Conservation (phyloP, 2,113 vertebrate species). For the Leptodactylus fuscus region DNA sequence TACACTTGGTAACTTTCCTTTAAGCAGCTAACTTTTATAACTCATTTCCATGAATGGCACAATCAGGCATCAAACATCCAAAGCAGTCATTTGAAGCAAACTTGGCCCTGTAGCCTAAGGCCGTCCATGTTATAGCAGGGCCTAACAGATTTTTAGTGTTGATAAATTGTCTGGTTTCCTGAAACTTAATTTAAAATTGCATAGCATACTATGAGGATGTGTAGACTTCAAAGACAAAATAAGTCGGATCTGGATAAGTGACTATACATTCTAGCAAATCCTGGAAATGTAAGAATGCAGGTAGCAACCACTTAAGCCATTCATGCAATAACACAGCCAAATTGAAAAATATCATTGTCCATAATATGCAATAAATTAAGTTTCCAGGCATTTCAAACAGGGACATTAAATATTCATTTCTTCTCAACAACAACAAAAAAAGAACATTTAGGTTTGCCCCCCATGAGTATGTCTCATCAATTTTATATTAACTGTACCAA, state of each 20-base stretch:
- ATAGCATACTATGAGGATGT: conserved; percentile 12
- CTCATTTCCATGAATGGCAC: conserved; percentile 29
- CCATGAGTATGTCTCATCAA: too few relatives aligned
- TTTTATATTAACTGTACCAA: too few relatives aligned
- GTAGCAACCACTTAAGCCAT: neutral
- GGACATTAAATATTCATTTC: too few relatives aligned
- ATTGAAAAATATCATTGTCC: neutral
- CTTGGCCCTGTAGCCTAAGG: conserved; percentile 28
- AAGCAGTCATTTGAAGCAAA: conserved; percentile 19
- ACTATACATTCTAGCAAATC: neutral
- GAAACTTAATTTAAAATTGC: conserved; percentile 19
- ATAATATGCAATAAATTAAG: neutral
- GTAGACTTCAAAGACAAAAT: conserved; percentile 13
- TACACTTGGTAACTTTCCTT: conserved; percentile 1
- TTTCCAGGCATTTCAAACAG: too few relatives aligned
- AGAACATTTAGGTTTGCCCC: too few relatives aligned
- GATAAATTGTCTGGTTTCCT: conserved; percentile 51
- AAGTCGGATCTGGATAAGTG: neutral
- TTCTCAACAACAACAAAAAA: too few relatives aligned
- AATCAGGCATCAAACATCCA: conserved; percentile 31
- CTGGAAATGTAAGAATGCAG: neutral
- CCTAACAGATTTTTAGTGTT: conserved; percentile 40
- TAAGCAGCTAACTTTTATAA: neutral
- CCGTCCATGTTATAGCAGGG: conserved; percentile 14
- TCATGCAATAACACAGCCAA: neutral